phyloP scores from a whole-genome alignment of 2,797 vertebrate species.

The Epinephelus malabaricus region DNA sequence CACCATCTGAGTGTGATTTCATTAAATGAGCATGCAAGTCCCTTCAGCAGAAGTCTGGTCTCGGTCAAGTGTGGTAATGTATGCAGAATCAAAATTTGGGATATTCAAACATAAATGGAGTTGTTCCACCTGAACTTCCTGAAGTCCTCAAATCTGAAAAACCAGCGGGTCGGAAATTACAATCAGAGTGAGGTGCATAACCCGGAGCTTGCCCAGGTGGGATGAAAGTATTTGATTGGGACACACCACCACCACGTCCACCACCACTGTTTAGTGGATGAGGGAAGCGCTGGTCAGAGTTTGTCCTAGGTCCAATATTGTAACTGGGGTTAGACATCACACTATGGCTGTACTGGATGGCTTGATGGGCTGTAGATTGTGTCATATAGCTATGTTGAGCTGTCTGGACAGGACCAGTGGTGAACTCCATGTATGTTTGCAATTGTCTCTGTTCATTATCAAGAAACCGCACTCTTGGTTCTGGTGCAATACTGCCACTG shows the following conservation, averaged over 20 bases:
- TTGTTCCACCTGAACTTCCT: background rate
- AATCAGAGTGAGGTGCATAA: background rate
- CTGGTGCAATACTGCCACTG: background rate
- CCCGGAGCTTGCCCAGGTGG: background rate
- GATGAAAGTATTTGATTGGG: slow-evolving; percentile 1
- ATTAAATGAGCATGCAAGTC: background rate
- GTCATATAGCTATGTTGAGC: slow-evolving; percentile 11
- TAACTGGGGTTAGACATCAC: slow-evolving; percentile 13
- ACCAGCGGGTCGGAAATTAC: slow-evolving; percentile 1
- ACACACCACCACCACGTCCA: background rate
- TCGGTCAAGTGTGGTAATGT: background rate
- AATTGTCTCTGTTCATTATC: background rate
- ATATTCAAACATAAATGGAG: background rate
- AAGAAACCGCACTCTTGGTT: background rate
- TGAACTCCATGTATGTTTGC: slow-evolving; percentile 15
- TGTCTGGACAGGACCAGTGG: background rate
- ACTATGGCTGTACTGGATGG: background rate
- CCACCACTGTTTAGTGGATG: background rate
- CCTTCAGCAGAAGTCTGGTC: background rate
- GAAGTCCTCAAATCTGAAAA: slow-evolving; percentile 4
- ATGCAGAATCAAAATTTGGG: background rate
- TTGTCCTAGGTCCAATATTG: background rate
- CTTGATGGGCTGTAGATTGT: background rate
- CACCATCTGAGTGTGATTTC: background rate
- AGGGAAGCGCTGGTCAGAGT: background rate